Base-by-base conservation (phyloP, 2,888 invertebrate species). In the Caenorhabditis zanzibari region DNA sequence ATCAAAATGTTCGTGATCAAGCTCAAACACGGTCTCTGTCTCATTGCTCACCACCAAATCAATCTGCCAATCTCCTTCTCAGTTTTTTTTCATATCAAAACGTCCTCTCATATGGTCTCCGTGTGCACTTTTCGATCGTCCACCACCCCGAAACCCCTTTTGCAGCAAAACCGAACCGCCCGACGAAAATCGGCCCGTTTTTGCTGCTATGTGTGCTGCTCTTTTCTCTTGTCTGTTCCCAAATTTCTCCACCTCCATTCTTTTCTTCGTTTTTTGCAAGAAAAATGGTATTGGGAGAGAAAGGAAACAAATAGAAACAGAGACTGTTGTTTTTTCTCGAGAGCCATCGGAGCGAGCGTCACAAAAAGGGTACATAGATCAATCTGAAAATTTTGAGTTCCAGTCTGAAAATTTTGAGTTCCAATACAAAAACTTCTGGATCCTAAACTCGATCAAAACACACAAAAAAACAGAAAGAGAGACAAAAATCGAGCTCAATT, bases 321-420 rank as follows among this genome's bases (percentile, higher is more conserved):
- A 68, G 68, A 68, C 68, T 68, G 66, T 68, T 68, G 68, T 68
- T 68, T 68, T 68, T 68, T 54, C 68, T 54, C 66, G 49, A 68
- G 54, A 68, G 68, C 24, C 14, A 49, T 41, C 22, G 38, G 38
- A 12, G 28, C 35, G 41, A 35, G 68, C 54, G 68, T 54, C 68
- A 38, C 63, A 63, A 54, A 49, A 52, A 32, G 54, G 68, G 68
- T 54, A 52, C 68, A 68, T 26, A 68, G 68, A 68, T 68, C 54
- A 68, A 38, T 47, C 47, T 47, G 63, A 44, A 63, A 63, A 3
- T 44, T 12, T 58, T 16, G n/a, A 44, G 24, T 59, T 38, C 22
- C 38, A 24, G 41, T 22, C n/a, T 19, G 19, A 49, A n/a, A n/a
- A 19, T 14, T 10, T 22, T n/a, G 19, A 49, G 19, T 49, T 49